Evolutionary conservation across 2,888 invertebrate genomes (phyloP), one percentile per base, ranked within the genome.

Genomic region (Isoperla grammatica): DNA sequence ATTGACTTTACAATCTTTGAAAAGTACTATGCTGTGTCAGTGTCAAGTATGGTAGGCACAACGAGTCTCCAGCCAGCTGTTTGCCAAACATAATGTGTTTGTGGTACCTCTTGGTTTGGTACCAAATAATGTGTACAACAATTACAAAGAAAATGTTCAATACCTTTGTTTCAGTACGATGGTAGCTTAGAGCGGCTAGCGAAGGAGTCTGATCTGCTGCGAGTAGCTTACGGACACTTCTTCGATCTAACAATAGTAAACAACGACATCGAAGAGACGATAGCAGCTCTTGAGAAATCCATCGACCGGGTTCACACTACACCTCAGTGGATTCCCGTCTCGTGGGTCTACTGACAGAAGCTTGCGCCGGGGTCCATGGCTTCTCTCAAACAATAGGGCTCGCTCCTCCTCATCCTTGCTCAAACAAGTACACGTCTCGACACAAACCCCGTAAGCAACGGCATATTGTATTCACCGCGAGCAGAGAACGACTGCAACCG

Each of bases 221-320:
- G 95, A 39, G 92, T 94, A 73, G 94, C 97, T 12, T 99, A 99
- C 78, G 97, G 98, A 46, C 99, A 99, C 77, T 94, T 94, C 78
- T 99, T 99, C 80, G 99, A 99, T 79, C 81, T 96, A 75, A 94
- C 90, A 68, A 95, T 99, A 71, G 91, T 98, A 65, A 99, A 99
- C 82, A 98, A 97, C 79, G 98, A 99, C 78, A 99, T 99, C 65
- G 97, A 98, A 75, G 97, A 97, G 75, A 99, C 99, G 40, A 95
- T 99, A 70, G 85, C 87, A 46, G 89, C 92, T 65, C 79, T 99
- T 68, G 95, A 97, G 75, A 84, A 87, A 65, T 91, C 95, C 19
- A 88, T 97, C 69, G 93, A 93, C 65, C 85, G 90, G 62, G 89
- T 96, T 63, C 90, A 92, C 74, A 87, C 88, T 70, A 88, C 90